Evolutionary conservation across 2,113 vertebrate genomes (phyloP).

Genomic region (Myotis davidii): DNA sequence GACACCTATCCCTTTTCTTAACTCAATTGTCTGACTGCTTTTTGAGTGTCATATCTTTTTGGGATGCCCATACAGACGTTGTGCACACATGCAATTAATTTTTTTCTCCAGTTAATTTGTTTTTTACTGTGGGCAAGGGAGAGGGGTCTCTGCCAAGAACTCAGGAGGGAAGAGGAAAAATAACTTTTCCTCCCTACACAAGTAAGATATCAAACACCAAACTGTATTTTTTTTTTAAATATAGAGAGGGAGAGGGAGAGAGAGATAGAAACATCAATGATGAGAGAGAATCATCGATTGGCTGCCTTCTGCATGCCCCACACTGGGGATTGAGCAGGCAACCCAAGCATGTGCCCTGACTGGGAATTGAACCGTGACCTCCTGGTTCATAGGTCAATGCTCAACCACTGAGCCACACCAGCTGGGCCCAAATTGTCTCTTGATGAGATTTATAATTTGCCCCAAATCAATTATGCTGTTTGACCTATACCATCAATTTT

Average conservation of each 20-base stretch:
- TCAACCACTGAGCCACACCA: too few species aligned
- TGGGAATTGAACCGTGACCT: too few species aligned
- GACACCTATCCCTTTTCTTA: background rate
- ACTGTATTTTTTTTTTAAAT: background rate
- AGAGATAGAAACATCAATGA: too few species aligned
- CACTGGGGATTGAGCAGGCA: too few species aligned
- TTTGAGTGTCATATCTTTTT: background rate
- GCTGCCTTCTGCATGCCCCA: too few species aligned
- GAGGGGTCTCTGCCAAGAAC: background rate
- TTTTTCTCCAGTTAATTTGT: background rate
- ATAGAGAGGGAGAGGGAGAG: too few species aligned
- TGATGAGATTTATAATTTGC: constrained; percentile 16
- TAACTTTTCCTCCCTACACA: background rate
- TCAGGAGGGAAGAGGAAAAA: background rate
- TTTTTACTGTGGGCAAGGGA: background rate
- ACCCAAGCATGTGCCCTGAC: too few species aligned
- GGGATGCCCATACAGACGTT: background rate
- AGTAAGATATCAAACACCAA: background rate
- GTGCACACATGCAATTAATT: background rate
- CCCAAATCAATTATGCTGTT: background rate
- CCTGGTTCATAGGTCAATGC: too few species aligned
- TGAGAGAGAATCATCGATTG: too few species aligned
- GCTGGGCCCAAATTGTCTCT: background rate
- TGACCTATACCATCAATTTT: constrained; percentile 18
- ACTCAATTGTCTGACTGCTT: background rate